Evolutionary conservation across 2,797 vertebrate species (phyloP).

Genomic region (Smutsia gigantea): DNA sequence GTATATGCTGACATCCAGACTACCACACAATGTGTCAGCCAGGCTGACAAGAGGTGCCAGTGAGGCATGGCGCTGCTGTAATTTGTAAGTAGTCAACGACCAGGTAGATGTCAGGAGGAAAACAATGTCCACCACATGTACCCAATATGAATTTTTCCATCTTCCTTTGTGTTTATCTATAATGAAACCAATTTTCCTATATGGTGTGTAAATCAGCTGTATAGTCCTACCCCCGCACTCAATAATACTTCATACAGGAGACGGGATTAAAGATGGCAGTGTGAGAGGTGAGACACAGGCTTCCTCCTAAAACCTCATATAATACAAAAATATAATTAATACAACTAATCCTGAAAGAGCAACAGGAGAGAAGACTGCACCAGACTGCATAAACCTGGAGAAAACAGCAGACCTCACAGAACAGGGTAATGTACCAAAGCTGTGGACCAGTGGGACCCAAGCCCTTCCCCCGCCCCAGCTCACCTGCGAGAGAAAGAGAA

Average conservation of each 20-base stretch:
- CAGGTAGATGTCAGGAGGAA: neutral
- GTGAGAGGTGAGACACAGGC: too few species aligned
- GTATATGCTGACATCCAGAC: neutral
- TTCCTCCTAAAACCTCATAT: too few species aligned
- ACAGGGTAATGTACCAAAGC: too few species aligned
- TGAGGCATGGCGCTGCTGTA: neutral
- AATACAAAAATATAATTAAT: too few species aligned
- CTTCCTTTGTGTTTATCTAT: neutral
- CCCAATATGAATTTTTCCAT: neutral
- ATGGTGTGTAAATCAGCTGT: neutral
- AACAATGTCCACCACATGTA: neutral
- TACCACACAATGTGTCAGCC: neutral
- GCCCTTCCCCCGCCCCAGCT: too few species aligned
- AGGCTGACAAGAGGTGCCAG: neutral
- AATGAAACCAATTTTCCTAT: neutral
- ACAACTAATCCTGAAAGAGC: too few species aligned
- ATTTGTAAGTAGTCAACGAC: neutral
- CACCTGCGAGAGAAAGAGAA: too few species aligned
- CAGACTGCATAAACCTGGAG: too few species aligned
- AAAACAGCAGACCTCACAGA: too few species aligned
- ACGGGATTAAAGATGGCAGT: too few species aligned
- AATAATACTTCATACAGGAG: neutral
- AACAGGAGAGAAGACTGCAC: too few species aligned
- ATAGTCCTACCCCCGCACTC: conserved; percentile 15
- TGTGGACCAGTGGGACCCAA: too few species aligned